A percentile compares a stretch with the other conserved stretches of the same genome.
phyloP scores from a whole-genome alignment of 2,888 invertebrate species.

The Oscheius onirici region DNA sequence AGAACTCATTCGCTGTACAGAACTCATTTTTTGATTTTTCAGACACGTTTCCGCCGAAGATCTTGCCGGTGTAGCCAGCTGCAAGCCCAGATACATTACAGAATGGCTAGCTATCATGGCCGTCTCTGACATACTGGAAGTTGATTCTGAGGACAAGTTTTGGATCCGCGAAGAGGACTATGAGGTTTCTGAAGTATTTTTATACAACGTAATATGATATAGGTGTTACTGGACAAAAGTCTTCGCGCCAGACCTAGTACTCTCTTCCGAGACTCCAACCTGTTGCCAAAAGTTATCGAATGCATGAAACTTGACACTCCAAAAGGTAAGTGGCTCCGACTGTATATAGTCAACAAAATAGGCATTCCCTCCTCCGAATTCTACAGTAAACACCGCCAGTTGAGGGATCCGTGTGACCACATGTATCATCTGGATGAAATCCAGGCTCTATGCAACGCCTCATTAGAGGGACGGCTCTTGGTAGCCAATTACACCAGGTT shows the following conservation, averaged over 20 bases:
- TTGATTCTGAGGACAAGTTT: slow-evolving; percentile 47
- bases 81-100: slow-evolving; percentile 46
- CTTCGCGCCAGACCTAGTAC: not conserved
- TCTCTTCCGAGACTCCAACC: not conserved
- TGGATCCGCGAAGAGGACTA: slow-evolving; percentile 45
- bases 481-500: not conserved
- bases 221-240: not conserved
- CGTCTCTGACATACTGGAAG: slow-evolving; percentile 49
- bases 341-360: not conserved
- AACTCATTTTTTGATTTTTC: too few species aligned
- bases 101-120: slow-evolving; percentile 57
- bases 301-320: not conserved
- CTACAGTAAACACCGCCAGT: not conserved
- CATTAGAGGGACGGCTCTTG: not conserved
- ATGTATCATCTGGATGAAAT: not conserved
- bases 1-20: too few species aligned
- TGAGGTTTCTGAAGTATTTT: too few species aligned
- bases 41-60: slow-evolving; percentile 2
- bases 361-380: not conserved
- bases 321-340: not conserved
- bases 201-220: too few species aligned
- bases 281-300: not conserved
- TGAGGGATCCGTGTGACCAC: slow-evolving; percentile 10
- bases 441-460: slow-evolving; percentile 9
- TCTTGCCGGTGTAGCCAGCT: not conserved